Evolutionary conservation across 2,797 vertebrate species (phyloP), one percentile per base, ranked within the genome.

Genomic region (Mormyrops attenuatus): DNA sequence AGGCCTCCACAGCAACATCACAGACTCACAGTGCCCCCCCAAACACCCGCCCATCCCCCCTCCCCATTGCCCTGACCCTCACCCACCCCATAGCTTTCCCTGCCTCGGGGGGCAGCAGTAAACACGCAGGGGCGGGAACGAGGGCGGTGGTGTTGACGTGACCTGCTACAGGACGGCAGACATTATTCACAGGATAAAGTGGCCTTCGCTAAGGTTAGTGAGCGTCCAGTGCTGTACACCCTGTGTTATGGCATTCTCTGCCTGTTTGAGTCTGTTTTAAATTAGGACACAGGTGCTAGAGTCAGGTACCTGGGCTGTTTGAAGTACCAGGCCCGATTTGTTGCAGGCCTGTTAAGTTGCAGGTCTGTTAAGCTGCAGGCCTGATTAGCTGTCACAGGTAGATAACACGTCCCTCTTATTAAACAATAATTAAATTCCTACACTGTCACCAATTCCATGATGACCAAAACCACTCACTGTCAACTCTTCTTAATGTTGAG

Each of bases 21-120:
- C 92, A 92, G 88, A 89, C 85, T 92, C 92, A 92, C 47, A 90
- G 89, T 88, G 87, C 91, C 91, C 89, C 88, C 77, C 90, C 87
- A 41, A 85, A 87, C 44, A 26, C 30, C 66, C 84, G 52, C 22
- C 47, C 89, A n/a, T n/a, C 86, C 82, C 84, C 34, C 20, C 63
- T 3, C 63, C 86, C 77, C n/a, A n/a, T n/a, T n/a, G 73, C 82
- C 86, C 89, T 90, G n/a, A 47, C 89, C 60, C 84, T 57, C 34
- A 60, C 22, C 41, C 88, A 30, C 38, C 85, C 66, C 80, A 34
- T 2, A 41, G 22, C 87, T 50, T 20, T 22, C 53, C 80, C 89
- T 60, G 11, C 26, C 20, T 11, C 44, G 52, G 49, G 53, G 52
- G 17, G 49, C 2, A 22, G 63, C 26, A 34, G 52, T 53, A 66